phyloP scores from a whole-genome alignment of 2,888 invertebrate species.

The Nymphalis urticae region DNA sequence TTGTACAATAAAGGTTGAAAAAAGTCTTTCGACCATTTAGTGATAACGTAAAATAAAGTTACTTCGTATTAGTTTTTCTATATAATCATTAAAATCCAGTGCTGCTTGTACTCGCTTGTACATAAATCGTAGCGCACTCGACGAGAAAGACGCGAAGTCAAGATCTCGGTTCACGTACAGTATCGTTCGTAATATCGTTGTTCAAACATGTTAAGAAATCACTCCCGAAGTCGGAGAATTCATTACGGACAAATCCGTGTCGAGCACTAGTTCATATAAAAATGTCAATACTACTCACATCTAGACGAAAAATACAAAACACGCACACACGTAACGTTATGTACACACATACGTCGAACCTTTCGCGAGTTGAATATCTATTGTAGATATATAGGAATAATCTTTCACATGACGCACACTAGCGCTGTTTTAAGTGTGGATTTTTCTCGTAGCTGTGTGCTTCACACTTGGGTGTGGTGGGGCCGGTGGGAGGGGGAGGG shows the following conservation, averaged over 20 bases:
- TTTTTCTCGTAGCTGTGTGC: conserved; percentile 58
- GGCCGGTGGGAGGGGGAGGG: conserved; percentile 48
- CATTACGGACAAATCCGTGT: conserved; percentile 40
- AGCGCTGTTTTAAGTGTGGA: conserved; percentile 44
- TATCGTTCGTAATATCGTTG: background rate
- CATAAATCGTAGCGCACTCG: background rate
- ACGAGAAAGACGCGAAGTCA: background rate
- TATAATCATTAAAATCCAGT: background rate
- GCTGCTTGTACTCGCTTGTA: background rate
- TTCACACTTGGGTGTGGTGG: conserved; percentile 42
- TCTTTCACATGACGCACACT: conserved; percentile 56
- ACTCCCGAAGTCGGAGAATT: conserved; percentile 32
- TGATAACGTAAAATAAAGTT: too few species aligned
- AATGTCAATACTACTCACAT: conserved; percentile 76
- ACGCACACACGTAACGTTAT: conserved; percentile 43
- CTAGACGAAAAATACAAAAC: conserved; percentile 49
- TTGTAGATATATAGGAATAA: conserved; percentile 64
- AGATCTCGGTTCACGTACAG: background rate
- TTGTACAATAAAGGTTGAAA: too few species aligned
- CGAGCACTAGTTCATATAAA: conserved; percentile 71
- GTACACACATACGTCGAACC: conserved; percentile 46
- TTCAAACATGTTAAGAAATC: conserved; percentile 24
- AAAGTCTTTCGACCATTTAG: too few species aligned
- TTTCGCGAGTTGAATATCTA: conserved; percentile 28
- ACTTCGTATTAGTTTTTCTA: background rate